Percentiles rank a stretch among this genome's conserved stretches.
Evolutionary conservation across 2,888 invertebrate genomes (phyloP).

Genomic region (Beris morrisii): DNA sequence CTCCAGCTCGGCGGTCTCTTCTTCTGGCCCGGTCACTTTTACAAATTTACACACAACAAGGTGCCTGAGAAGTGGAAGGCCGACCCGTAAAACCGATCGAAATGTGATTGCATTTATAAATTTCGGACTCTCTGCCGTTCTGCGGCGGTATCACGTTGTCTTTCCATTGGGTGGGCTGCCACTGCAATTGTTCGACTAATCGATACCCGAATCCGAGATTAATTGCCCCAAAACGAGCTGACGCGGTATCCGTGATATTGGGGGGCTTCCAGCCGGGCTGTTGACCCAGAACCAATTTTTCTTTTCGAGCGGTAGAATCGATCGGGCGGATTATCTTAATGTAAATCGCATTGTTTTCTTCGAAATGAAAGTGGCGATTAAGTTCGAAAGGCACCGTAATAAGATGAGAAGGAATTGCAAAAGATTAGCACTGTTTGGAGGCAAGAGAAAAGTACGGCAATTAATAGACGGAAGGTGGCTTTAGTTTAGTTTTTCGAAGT

Average conservation of each 20-base stretch:
- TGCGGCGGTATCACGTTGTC: slow-evolving; percentile 20
- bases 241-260: slow-evolving; percentile 7
- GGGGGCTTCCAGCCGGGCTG: slow-evolving; percentile 1
- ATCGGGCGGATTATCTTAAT: too few species aligned
- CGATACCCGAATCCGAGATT: slow-evolving; percentile 36
- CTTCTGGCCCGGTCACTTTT: slow-evolving; percentile 9
- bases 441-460: too few species aligned
- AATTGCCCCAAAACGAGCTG: slow-evolving; percentile 36
- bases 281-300: slow-evolving; percentile 26
- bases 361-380: too few species aligned
- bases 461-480: too few species aligned
- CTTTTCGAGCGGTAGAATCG: too few species aligned
- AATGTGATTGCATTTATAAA: slow-evolving; percentile 27
- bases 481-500: too few species aligned
- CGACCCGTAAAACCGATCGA: slow-evolving; percentile 18
- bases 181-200: slow-evolving; percentile 37
- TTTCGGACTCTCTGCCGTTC: slow-evolving; percentile 15
- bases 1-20: neutral
- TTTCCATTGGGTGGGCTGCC: slow-evolving; percentile 35
- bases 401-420: too few species aligned
- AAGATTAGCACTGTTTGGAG: too few species aligned
- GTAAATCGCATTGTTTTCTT: too few species aligned
- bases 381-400: too few species aligned
- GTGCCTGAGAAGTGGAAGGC: slow-evolving; percentile 15
- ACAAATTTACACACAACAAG: slow-evolving; percentile 37